Conservation (phyloP, 2,888 invertebrate genomes). For the Apodemia zela region DNA sequence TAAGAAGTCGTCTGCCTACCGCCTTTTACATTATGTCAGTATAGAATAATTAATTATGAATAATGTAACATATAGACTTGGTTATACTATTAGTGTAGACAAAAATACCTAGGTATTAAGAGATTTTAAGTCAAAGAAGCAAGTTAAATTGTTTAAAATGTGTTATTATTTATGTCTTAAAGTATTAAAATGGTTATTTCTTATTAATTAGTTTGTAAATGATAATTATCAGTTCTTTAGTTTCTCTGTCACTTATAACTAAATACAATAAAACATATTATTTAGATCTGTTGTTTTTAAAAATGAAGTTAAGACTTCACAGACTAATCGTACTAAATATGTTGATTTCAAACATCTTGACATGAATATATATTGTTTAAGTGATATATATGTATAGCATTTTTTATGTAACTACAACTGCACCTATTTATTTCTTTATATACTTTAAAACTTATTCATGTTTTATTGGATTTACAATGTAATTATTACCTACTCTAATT, state of each 20-base stretch:
- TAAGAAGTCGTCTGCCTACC: conserved; percentile 79
- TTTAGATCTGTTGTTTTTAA: conserved; percentile 1
- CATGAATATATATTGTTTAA: conserved; percentile 6
- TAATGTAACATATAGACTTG: conserved; percentile 74
- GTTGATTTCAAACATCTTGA: not conserved
- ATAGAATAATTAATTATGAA: conserved; percentile 61
- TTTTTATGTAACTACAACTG: conserved; percentile 10
- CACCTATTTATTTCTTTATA: conserved; percentile 20
- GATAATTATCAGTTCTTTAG: conserved; percentile 68
- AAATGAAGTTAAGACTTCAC: not conserved
- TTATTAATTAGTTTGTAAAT: conserved; percentile 80
- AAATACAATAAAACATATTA: conserved; percentile 60
- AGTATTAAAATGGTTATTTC: conserved; percentile 81
- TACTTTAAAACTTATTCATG: conserved; percentile 34
- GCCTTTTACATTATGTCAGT: conserved; percentile 78
- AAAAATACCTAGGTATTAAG: conserved; percentile 66
- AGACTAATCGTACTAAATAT: not conserved
- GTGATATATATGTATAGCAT: not conserved
- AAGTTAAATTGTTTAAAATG: conserved; percentile 80
- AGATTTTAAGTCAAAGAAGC: conserved; percentile 80
- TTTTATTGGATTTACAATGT: conserved; percentile 71
- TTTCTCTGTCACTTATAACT: conserved; percentile 50
- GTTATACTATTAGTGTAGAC: conserved; percentile 79
- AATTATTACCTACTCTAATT: conserved; percentile 46
- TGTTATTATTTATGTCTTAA: conserved; percentile 81